Evolutionary conservation across 1,140 invertebrate genomes (phyloP), one percentile per base, ranked within the genome.

Genomic region (Chrysopa pallens): DNA sequence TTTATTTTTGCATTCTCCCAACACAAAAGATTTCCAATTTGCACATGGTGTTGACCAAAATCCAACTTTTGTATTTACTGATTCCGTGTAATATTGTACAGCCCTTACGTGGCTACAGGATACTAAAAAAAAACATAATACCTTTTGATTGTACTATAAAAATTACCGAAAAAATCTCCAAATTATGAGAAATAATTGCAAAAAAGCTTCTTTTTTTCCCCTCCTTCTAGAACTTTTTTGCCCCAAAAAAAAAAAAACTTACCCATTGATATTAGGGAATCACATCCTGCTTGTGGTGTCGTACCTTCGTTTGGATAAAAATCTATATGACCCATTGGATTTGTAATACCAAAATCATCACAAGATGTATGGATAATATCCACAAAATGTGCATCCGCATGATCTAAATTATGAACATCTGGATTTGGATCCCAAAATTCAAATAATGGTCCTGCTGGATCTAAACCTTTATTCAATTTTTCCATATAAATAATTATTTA

Each of bases 361-460:
- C 61, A 61, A 36, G 67, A 68, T 0, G 69, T 71, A 39, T 73
- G 70, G 17, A 72, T 66, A 5, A 72, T 58, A 36, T 73, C 69
- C 0, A 73, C 70, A 45, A 71, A 71, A 33, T 56, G 52, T 1
- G 64, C 70, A 45, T 73, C 69, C 0, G 58, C 54, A 6, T 33
- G 8, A 6, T 33, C 31, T 33, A 33, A 33, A 11, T 9, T 11
- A 4, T 11, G n/a, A 4, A 11, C 31, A 33, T 9, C 8, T 2
- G 8, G 8, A 12, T 12, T 9, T 2, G 8, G 31, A 33, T 9
- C 31, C 31, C 31, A 33, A 33, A 33, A 33, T 33, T 33, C 31
- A 33, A 33, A 33, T 6, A 33, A 33, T 33, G 31, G 31, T 33
- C 31, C 31, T 33, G 31, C 31, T 33, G 31, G 8, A 33, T 33